Base-by-base conservation (phyloP, 2,113 vertebrate genomes). In the Chaetodon trifascialis region DNA sequence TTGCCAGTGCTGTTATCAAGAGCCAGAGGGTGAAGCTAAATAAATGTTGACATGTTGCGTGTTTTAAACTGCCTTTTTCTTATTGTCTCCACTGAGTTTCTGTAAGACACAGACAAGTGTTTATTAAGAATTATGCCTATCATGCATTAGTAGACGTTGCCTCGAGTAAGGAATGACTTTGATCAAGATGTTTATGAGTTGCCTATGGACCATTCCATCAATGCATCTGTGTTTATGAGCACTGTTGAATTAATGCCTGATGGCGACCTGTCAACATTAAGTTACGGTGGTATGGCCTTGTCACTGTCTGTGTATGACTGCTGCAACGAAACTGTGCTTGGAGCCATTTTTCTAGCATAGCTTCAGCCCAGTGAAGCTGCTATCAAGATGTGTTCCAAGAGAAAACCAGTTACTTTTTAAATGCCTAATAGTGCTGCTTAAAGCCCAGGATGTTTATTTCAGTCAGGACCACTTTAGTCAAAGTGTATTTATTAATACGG, bases 1-100 rank as follows among this genome's bases (percentile, higher is more conserved):
- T 55, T 65, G 38, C 34, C 36, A 70, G 36, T 51, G 44, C 36
- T 70, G 15, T 63, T 84, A 63, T 74, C 15, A 74, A 59, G 19
- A 69, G 63, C 69, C 47, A 75, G 76, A 75, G 79, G 52, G 52
- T 66, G 67, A 62, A 34, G 25, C 44, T 73, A 62, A 89, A 79
- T 60, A 82, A 82, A 76, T 44, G 23, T 17, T 74, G 49, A 38
- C 5, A 84, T 58, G 70, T 17, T 60, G 54, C 66, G 42, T 78
- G 17, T 21, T 60, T 46, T 78, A 36, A 78, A 44, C 40, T 5
- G 2, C 46, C 34, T 62, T 42, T 66, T 49, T 40, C 14, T 49
- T 16, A 38, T 55, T 34, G 30, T 69, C 63, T 69, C 36, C 64
- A 42, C 11, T 11, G 44, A 49, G 9, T 73, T 49, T 71, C 36